These are phyloP conservation scores for Cavia porcellus DNA, from an alignment of 2,113 vertebrate species.

Conservation along the genomic window DNA sequence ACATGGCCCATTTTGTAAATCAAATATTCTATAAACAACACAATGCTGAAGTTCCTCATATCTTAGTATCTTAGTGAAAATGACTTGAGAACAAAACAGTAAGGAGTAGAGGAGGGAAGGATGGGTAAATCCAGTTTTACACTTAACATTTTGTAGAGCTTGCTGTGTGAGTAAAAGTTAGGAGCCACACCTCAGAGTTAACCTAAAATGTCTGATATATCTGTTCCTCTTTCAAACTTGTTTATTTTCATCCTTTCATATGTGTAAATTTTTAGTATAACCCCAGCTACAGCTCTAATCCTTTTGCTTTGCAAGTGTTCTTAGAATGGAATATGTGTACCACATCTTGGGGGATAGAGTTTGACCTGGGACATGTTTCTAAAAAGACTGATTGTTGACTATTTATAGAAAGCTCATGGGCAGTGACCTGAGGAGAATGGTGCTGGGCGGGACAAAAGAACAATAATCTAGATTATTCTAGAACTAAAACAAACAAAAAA, in stretches of 20 bases:
- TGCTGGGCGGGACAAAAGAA: background rate
- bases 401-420: background rate
- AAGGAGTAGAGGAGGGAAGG: background rate
- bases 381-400: background rate
- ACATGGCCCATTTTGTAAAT: background rate
- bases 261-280: background rate
- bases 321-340: background rate
- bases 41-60: background rate
- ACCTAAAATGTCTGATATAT: background rate
- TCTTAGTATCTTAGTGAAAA: slow-evolving; percentile 21
- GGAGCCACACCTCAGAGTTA: background rate
- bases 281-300: rapidly evolving
- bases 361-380: background rate
- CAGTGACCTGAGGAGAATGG: background rate
- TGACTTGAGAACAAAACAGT: background rate
- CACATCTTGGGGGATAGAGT: background rate
- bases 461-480: slow-evolving; percentile 11
- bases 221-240: background rate
- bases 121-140: background rate
- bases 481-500: background rate
- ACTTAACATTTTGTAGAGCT: slow-evolving; percentile 26
- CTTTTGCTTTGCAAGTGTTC: background rate
- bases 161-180: background rate
- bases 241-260: background rate
- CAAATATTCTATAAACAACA: background rate